Percentiles rank a stretch among this genome's conserved stretches.
phyloP scores from a whole-genome alignment of 1,140 invertebrate species.

The Carposina sasakii region DNA sequence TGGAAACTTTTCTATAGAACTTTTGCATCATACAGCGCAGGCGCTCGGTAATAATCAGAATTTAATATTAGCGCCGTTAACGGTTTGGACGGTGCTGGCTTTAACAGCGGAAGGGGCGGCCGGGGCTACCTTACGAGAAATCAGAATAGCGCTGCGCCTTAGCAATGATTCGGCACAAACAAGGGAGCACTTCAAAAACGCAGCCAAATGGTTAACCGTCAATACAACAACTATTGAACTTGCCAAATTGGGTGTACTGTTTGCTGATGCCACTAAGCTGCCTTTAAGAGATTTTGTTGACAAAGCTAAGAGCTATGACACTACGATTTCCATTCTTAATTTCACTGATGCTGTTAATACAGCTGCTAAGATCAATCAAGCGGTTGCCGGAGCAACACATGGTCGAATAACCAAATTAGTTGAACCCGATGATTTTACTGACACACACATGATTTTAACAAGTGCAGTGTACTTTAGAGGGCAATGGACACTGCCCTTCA shows the following conservation, averaged over 20 bases:
- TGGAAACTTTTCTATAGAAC: conserved; percentile 62
- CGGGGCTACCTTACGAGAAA: conserved; percentile 48
- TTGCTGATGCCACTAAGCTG: conserved; percentile 31
- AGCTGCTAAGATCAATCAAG: conserved; percentile 77
- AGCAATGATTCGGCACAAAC: conserved; percentile 31
- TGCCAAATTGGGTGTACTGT: conserved; percentile 51
- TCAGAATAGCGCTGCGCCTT: conserved; percentile 49
- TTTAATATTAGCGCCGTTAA: conserved; percentile 66
- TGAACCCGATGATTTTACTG: conserved; percentile 54
- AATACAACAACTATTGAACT: conserved; percentile 50
- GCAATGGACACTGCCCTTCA: conserved; percentile 83
- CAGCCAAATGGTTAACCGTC: conserved; percentile 52
- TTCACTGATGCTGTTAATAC: conserved; percentile 70
- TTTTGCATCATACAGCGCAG: conserved; percentile 44
- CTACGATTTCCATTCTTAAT: conserved; percentile 73
- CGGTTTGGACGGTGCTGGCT: conserved; percentile 68
- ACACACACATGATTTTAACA: conserved; percentile 79
- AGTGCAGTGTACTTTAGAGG: conserved; percentile 90
- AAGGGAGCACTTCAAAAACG: conserved; percentile 44
- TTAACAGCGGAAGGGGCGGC: conserved; percentile 67
- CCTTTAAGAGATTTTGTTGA: conserved; percentile 47
- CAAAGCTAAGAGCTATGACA: conserved; percentile 67
- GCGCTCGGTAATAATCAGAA: conserved; percentile 30
- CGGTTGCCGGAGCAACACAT: conserved; percentile 76
- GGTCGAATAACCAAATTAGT: conserved; percentile 79